phyloP scores from a whole-genome alignment of 1,140 invertebrate genomes.

The Drosophila nasuta region DNA sequence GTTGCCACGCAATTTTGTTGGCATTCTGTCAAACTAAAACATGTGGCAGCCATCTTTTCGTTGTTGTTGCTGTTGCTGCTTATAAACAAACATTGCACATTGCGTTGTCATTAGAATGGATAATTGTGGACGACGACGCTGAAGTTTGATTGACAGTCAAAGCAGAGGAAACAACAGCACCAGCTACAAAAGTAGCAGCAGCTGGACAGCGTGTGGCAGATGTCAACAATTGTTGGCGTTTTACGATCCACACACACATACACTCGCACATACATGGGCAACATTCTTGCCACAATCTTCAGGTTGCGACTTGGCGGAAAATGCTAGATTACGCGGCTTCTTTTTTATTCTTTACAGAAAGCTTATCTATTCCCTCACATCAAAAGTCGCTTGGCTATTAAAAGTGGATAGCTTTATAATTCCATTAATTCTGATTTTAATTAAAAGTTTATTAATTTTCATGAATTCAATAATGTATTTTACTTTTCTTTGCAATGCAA shows the following conservation, averaged over 20 bases:
- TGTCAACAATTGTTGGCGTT: conserved; percentile 75
- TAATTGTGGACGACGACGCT: conserved; percentile 68
- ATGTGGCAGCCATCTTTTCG: conserved; percentile 73
- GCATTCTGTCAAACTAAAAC: conserved; percentile 76
- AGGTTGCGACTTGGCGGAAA: conserved; percentile 51
- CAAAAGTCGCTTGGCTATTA: background rate
- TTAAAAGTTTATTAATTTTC: too few relatives aligned
- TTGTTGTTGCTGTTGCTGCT: conserved; percentile 19
- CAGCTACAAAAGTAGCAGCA: conserved; percentile 3
- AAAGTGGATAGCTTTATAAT: background rate
- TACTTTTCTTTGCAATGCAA: background rate
- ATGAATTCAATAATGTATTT: background rate
- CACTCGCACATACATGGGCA: conserved; percentile 8
- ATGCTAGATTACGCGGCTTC: conserved; percentile 55
- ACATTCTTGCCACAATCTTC: conserved; percentile 57
- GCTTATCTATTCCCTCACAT: background rate
- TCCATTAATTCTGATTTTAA: too few relatives aligned
- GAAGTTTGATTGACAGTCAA: conserved; percentile 38
- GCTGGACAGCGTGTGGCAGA: conserved; percentile 68
- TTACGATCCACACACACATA: conserved; percentile 25
- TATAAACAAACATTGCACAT: conserved; percentile 56
- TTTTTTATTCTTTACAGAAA: background rate
- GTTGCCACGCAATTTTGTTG: conserved; percentile 61
- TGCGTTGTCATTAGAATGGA: conserved; percentile 77
- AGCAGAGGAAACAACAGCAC: conserved; percentile 30